phyloP scores from a whole-genome alignment of 1,140 invertebrate species.

The Platyscapa corneri region DNA sequence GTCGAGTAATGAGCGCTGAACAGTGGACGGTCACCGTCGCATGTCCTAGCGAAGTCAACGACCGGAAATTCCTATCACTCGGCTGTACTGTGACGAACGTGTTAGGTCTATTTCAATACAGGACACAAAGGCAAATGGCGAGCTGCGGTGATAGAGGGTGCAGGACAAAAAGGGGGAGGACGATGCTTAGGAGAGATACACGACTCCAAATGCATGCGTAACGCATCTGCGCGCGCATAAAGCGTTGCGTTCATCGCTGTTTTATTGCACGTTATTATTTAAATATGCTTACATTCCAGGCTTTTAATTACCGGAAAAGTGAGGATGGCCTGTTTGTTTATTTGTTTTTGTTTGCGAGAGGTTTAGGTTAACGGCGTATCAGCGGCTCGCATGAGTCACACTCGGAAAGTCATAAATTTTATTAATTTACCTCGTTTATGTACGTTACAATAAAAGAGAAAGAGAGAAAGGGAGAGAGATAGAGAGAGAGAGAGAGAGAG shows the following conservation, averaged over 20 bases:
- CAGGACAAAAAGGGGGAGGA: not conserved
- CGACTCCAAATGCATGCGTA: constrained; percentile 6
- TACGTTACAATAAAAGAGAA: not conserved
- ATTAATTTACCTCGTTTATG: constrained; percentile 46
- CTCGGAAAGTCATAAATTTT: constrained; percentile 48
- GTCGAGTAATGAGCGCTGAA: not conserved
- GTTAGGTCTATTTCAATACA: not conserved
- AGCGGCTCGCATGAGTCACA: constrained; percentile 10
- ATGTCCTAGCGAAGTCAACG: constrained; percentile 25
- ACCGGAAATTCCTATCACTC: constrained; percentile 50
- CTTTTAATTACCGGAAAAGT: constrained; percentile 26
- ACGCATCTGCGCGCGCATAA: not conserved
- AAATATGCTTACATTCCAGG: constrained; percentile 7
- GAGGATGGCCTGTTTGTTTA: constrained; percentile 14
- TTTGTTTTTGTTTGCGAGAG: constrained; percentile 2
- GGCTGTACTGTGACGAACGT: not conserved
- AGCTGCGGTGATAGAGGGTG: constrained; percentile 11
- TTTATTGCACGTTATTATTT: constrained; percentile 46
- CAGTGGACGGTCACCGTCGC: not conserved
- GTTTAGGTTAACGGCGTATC: constrained; percentile 16
- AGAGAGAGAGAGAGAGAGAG: not conserved
- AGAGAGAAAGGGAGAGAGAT: not conserved
- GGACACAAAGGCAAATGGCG: not conserved
- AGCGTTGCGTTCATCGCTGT: constrained; percentile 25
- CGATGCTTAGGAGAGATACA: constrained; percentile 38